Evolutionary conservation across 2,113 vertebrate species (phyloP).

Genomic region (Patagioenas fasciata): DNA sequence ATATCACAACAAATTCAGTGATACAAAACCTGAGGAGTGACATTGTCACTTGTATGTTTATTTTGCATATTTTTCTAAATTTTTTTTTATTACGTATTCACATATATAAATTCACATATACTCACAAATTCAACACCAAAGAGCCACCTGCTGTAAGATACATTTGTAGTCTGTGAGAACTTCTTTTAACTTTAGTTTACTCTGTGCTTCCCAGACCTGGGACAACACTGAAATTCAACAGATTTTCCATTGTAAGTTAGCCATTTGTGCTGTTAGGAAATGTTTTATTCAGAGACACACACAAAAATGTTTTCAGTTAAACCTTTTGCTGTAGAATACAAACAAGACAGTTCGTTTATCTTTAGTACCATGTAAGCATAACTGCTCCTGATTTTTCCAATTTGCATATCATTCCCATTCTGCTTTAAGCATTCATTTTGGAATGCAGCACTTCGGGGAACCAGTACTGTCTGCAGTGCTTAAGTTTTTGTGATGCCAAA

Average conservation of each 20-base stretch:
- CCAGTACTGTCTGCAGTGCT: not conserved
- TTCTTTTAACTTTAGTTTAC: not conserved
- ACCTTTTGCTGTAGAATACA: not conserved
- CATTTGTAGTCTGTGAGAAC: not conserved
- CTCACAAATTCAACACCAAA: not conserved
- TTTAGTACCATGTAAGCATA: not conserved
- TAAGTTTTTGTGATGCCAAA: not conserved
- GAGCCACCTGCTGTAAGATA: not conserved
- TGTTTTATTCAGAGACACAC: not conserved
- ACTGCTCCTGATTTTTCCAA: not conserved
- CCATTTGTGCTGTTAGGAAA: not conserved
- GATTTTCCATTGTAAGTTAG: not conserved
- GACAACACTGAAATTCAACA: not conserved
- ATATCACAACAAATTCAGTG: not conserved
- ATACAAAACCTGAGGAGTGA: not conserved
- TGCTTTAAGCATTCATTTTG: not conserved
- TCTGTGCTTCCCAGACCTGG: not conserved
- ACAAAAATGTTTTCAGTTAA: not conserved
- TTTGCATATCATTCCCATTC: conserved; percentile 13
- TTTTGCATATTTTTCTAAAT: not conserved
- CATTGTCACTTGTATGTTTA: not conserved
- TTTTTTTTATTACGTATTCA: not conserved
- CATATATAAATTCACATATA: not conserved
- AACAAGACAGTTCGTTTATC: not conserved
- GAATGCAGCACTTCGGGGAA: not conserved